Percentiles rank a stretch among this genome's conserved stretches.
phyloP scores from a whole-genome alignment of 2,113 vertebrate species.

The Pitta sordida region DNA sequence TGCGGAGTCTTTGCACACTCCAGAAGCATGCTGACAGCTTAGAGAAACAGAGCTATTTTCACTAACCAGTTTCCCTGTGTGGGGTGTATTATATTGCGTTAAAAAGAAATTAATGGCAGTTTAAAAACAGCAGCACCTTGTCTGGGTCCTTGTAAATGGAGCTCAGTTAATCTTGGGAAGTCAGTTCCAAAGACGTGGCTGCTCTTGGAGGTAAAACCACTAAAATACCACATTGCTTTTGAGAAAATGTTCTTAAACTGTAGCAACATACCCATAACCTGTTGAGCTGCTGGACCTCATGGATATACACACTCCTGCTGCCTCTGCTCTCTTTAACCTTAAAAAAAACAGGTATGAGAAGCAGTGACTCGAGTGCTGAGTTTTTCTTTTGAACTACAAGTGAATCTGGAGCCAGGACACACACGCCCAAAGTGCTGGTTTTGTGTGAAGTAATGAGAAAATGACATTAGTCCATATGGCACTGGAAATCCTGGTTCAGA shows the following conservation, averaged over 20 bases:
- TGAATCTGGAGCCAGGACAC: not conserved
- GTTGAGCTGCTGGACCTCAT: not conserved
- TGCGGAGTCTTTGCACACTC: slow-evolving; percentile 17
- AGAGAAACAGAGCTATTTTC: slow-evolving; percentile 29
- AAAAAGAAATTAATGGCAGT: not conserved
- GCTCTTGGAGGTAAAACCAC: not conserved
- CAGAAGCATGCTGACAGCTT: slow-evolving; percentile 20
- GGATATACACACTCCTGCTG: not conserved
- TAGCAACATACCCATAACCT: not conserved
- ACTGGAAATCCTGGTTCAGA: not conserved
- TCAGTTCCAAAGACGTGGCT: not conserved
- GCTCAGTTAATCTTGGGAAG: not conserved
- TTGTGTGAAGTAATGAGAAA: not conserved
- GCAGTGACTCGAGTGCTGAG: not conserved
- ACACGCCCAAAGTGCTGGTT: not conserved
- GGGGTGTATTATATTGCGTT: not conserved
- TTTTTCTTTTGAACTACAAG: not conserved
- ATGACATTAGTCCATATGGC: not conserved
- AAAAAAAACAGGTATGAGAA: not conserved
- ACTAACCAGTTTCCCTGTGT: not conserved
- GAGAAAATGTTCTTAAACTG: not conserved
- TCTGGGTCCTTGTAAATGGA: not conserved
- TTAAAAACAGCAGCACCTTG: not conserved
- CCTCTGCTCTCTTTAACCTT: not conserved
- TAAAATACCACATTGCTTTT: not conserved